Evolutionary conservation across 2,113 vertebrate species (phyloP), one percentile per base, ranked within the genome.

Genomic region (Heliornis fulica): DNA sequence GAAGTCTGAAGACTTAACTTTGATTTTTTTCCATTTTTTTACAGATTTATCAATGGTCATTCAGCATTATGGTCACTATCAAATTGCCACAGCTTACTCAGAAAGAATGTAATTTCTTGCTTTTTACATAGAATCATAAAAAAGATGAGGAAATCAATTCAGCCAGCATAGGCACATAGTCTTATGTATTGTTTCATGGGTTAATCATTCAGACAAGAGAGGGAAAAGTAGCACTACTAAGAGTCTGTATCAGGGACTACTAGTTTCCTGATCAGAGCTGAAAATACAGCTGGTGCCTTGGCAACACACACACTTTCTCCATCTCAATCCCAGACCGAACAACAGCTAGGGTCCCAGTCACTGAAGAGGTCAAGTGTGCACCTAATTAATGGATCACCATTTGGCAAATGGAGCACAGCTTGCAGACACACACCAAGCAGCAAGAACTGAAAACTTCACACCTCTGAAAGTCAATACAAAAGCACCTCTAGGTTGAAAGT

Each of bases 241-340:
- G 11, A 70, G n/a, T 28, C 0, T 2, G 0, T 41, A 69, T 20
- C 13, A 72, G 5, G 13, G 46, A 57, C 75, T 69, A 56, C 18
- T 23, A 10, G 16, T 61, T 80, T 86, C 45, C 64, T 53, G 54
- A 65, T 10, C 19, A 32, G 32, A 53, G 13, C 0, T 69, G 28
- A 50, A 63, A 71, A 75, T 20, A 72, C 16, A 76, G 9, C 7
- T 41, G 15, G 17, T 51, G 31, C 53, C 46, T 53, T 17, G 28
- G 64, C 45, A 93, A 50, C 6, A 57, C 28, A 41, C 13, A 8
- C 10, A 25, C 1, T 4, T 50, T 53, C 23, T 64, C 31, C n/a
- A 48, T 50, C 54, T 86, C 25, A 41, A 3, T 68, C 2, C 9
- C 40, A 82, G 12, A 78, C 7, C 13, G 31, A 84, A 51, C 22